phyloP scores from a whole-genome alignment of 2,888 invertebrate species.

The Tromatobia lineatoria region DNA sequence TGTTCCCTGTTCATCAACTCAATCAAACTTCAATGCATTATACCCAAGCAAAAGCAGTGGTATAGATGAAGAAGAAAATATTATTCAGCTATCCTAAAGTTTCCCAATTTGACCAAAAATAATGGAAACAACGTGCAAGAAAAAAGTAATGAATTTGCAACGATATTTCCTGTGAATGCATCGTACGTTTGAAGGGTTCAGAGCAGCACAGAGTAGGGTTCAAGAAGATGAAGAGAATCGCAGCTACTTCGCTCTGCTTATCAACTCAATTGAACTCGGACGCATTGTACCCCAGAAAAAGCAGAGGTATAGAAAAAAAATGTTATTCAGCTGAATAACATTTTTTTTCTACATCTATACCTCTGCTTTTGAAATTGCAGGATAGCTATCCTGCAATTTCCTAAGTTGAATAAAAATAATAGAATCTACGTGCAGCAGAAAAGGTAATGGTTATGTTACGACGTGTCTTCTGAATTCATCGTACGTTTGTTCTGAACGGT shows the following conservation, averaged over 20 bases:
- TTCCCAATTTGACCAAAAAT: background rate
- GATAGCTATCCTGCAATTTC: too few species aligned
- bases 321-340: too few species aligned
- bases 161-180: background rate
- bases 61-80: slow-evolving; percentile 13
- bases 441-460: background rate
- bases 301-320: too few species aligned
- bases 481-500: background rate
- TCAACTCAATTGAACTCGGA: slow-evolving; percentile 31
- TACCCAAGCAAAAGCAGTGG: background rate
- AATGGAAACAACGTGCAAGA: background rate
- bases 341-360: too few species aligned
- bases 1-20: background rate
- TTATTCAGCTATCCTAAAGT: background rate
- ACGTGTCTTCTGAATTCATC: background rate
- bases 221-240: too few species aligned
- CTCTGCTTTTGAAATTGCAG: too few species aligned
- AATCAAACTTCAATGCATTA: slow-evolving; percentile 38
- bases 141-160: background rate
- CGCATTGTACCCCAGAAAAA: background rate
- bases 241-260: too few species aligned
- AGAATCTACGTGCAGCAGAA: background rate
- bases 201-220: too few species aligned
- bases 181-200: background rate
- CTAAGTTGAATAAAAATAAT: background rate